phyloP scores from a whole-genome alignment of 1,140 invertebrate species.

The Caenorhabditis briggsae region DNA sequence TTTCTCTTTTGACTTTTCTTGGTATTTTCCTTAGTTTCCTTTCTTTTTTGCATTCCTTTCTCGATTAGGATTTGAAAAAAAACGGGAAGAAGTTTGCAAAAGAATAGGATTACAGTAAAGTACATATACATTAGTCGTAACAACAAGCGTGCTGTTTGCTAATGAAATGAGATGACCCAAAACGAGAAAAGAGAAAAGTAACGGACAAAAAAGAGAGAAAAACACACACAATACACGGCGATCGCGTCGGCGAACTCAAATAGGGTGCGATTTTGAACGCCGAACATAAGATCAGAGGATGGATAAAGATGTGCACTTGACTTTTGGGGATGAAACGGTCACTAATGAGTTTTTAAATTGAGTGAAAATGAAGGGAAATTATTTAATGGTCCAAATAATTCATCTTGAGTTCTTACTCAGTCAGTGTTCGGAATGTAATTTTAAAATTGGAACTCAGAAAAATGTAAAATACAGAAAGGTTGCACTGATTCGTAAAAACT shows the following conservation, averaged over 20 bases:
- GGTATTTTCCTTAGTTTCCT: conserved; percentile 25
- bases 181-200: conserved; percentile 39
- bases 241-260: conserved; percentile 29
- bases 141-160: conserved; percentile 54
- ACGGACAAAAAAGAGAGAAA: conserved; percentile 31
- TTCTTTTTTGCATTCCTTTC: neutral
- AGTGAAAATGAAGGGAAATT: neutral
- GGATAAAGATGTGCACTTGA: conserved; percentile 8
- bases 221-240: conserved; percentile 28
- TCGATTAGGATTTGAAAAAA: conserved; percentile 33
- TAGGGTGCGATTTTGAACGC: conserved; percentile 37
- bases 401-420: neutral
- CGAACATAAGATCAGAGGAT: conserved; percentile 42
- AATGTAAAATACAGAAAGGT: no score
- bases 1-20: conserved; percentile 29
- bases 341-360: conserved; percentile 11
- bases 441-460: no score
- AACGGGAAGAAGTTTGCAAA: conserved; percentile 2
- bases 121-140: conserved; percentile 53
- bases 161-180: conserved; percentile 56
- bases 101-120: conserved; percentile 54
- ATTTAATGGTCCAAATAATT: neutral
- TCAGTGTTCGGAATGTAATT: no score
- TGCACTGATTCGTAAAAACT: no score
- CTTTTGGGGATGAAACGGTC: neutral